Conservation (phyloP, 2,113 vertebrate species). For the Oostethus manadensis region DNA sequence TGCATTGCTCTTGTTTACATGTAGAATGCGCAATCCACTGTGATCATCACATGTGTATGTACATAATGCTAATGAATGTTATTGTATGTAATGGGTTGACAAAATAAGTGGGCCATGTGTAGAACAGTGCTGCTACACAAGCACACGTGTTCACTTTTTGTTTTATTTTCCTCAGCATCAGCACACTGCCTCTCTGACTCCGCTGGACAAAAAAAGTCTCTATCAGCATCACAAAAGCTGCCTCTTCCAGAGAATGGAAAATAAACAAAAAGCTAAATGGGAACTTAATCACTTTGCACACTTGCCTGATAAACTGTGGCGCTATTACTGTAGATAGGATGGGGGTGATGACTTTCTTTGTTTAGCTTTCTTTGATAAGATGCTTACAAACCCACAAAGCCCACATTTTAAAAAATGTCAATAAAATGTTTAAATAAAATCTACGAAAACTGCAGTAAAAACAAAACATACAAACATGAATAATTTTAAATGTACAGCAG, state of each 20-base stretch:
- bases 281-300: slow-evolving; percentile 13
- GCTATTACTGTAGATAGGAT: too few species aligned
- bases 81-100: not conserved
- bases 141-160: slow-evolving; percentile 41
- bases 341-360: too few species aligned
- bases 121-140: slow-evolving; percentile 13
- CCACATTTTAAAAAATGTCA: too few species aligned
- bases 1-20: not conserved
- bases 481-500: too few species aligned
- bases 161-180: slow-evolving; percentile 11
- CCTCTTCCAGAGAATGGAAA: slow-evolving; percentile 28
- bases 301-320: slow-evolving; percentile 11
- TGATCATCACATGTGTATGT: not conserved
- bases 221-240: slow-evolving; percentile 41
- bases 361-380: too few species aligned
- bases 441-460: too few species aligned
- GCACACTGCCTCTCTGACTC: slow-evolving; percentile 37
- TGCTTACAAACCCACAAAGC: too few species aligned
- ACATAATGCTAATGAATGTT: slow-evolving; percentile 2
- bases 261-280: slow-evolving; percentile 35
- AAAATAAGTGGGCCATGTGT: not conserved
- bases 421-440: too few species aligned
- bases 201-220: slow-evolving; percentile 48
- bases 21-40: not conserved
- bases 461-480: too few species aligned